Evolutionary conservation across 1,140 invertebrate species (phyloP).

Genomic region (Oreohelix idahoensis): DNA sequence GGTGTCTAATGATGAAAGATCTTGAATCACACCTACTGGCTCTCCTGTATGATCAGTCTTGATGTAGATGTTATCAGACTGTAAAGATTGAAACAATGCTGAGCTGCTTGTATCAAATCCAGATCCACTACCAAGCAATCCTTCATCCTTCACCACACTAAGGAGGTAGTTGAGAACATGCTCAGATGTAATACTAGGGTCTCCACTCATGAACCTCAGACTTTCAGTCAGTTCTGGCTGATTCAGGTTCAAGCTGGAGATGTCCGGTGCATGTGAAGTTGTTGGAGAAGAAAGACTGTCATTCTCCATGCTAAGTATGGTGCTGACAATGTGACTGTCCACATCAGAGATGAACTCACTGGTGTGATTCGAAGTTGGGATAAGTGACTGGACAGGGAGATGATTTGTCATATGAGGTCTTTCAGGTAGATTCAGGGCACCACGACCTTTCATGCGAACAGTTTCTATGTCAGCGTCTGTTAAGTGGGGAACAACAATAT

Average conservation of each 20-base stretch:
- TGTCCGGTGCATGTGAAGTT: constrained; percentile 30
- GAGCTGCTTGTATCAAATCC: constrained; percentile 1
- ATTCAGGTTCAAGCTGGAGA: constrained; percentile 43
- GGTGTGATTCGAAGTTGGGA: background rate
- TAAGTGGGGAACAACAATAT: constrained; percentile 67
- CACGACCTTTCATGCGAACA: constrained; percentile 50
- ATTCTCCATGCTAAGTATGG: constrained; percentile 67
- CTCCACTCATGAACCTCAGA: constrained; percentile 52
- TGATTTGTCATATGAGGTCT: constrained; percentile 7
- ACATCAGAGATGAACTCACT: constrained; percentile 52
- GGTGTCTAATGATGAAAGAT: background rate
- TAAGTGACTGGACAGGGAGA: background rate
- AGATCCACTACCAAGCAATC: constrained; percentile 6
- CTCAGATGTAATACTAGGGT: constrained; percentile 58
- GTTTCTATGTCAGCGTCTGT: constrained; percentile 67
- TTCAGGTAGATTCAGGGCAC: constrained; percentile 35
- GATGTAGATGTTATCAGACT: constrained; percentile 13
- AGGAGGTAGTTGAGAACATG: constrained; percentile 54
- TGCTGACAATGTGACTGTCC: constrained; percentile 65
- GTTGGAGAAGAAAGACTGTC: constrained; percentile 51
- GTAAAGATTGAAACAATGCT: constrained; percentile 25
- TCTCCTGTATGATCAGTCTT: constrained; percentile 23
- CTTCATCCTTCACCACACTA: constrained; percentile 44
- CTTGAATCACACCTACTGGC: constrained; percentile 8
- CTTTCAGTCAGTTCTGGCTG: constrained; percentile 43